Conservation (phyloP, 2,113 vertebrate species). For the Scophthalmus maximus region DNA sequence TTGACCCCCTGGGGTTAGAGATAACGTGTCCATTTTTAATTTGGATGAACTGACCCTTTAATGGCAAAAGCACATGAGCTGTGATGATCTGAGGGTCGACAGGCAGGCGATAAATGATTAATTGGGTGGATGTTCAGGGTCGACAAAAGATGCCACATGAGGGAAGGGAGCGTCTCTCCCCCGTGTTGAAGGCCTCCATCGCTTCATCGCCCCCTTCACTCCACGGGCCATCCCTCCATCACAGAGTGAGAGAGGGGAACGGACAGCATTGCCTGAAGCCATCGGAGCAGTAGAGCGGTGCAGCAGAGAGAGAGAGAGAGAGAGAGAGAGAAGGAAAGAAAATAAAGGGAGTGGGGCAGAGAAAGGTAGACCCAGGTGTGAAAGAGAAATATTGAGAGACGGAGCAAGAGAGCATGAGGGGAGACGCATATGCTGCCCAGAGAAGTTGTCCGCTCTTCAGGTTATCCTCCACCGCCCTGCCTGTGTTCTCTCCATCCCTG, state of each 20-base stretch:
- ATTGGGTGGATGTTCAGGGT: constrained; percentile 25
- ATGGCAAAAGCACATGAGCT: neutral
- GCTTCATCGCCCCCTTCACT: constrained; percentile 68
- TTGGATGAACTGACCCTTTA: constrained; percentile 30
- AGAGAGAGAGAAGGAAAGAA: constrained; percentile 15
- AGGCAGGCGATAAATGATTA: constrained; percentile 29
- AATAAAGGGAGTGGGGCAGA: constrained; percentile 9
- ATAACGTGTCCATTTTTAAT: neutral
- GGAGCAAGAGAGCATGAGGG: constrained; percentile 48
- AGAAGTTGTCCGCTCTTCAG: constrained; percentile 56
- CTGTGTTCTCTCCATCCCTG: constrained; percentile 61
- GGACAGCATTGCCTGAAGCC: constrained; percentile 70
- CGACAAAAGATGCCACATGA: constrained; percentile 23
- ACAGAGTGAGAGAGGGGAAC: constrained; percentile 76
- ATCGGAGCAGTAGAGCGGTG: constrained; percentile 72
- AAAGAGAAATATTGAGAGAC: constrained; percentile 35
- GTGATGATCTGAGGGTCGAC: constrained; percentile 7
- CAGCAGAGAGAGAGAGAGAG: constrained; percentile 46
- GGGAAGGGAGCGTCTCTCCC: constrained; percentile 22
- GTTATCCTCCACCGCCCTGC: constrained; percentile 69
- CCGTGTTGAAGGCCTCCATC: constrained; percentile 55
- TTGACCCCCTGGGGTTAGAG: neutral
- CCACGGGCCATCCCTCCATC: constrained; percentile 73
- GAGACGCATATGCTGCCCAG: constrained; percentile 37
- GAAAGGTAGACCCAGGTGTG: constrained; percentile 49